phyloP scores from a whole-genome alignment of 1,140 invertebrate species.

The Augochlora pura region DNA sequence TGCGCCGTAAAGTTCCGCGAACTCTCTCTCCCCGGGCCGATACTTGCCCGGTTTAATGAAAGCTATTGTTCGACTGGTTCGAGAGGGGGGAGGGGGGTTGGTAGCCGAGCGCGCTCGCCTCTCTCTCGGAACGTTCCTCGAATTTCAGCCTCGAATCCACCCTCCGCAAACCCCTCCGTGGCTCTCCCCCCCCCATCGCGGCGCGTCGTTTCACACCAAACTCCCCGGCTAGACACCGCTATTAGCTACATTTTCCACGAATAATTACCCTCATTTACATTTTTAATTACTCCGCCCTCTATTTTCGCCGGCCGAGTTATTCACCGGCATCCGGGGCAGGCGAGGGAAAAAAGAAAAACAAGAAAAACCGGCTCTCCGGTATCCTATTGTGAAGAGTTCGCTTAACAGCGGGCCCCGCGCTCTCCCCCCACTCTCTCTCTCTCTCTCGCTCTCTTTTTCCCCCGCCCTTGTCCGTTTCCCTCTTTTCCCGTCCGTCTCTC shows the following conservation, averaged over 20 bases:
- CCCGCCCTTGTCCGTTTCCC: neutral
- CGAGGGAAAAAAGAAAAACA: no score
- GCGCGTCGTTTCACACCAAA: neutral
- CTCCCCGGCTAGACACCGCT: constrained; percentile 7
- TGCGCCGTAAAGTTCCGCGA: constrained; percentile 16
- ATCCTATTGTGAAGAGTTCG: constrained; percentile 21
- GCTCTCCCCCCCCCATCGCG: no score
- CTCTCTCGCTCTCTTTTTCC: no score
- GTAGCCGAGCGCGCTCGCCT: neutral
- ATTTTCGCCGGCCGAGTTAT: neutral
- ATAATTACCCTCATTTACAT: constrained; percentile 49
- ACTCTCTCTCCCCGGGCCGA: constrained; percentile 22
- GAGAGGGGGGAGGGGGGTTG: no score
- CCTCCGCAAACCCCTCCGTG: neutral
- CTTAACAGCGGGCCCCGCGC: constrained; percentile 5
- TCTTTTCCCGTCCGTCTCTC: neutral
- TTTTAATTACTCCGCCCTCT: constrained; percentile 25
- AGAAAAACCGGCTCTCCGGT: neutral
- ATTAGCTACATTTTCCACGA: constrained; percentile 32
- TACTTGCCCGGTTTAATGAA: constrained; percentile 52
- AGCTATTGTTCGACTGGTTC: constrained; percentile 49
- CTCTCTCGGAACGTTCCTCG: neutral
- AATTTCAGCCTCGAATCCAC: constrained; percentile 20
- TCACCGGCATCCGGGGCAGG: neutral
- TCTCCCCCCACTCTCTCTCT: constrained; percentile 1